Base-by-base conservation (phyloP, 2,797 vertebrate species). In the Anniella stebbinsi region DNA sequence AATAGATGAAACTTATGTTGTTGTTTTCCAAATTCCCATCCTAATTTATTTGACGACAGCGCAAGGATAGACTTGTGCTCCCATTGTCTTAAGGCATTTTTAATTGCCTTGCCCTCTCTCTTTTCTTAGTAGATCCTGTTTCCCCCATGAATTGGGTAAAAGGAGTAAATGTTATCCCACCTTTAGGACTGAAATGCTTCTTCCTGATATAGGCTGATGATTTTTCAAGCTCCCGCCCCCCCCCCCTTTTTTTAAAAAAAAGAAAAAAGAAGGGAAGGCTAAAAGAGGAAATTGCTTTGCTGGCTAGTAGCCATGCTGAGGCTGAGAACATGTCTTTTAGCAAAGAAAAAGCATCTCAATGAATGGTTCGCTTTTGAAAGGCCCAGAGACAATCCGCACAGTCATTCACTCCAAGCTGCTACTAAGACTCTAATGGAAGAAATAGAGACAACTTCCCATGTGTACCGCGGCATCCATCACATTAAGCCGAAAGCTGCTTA, bases 271-370 rank as follows among this genome's bases (percentile, higher is more conserved):
- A 76, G 38, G 72, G 23, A 67, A 84, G 80, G 70, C 60, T 45
- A 45, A 70, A 93, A 95, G 96, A 92, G 95, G 95, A 98, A 98
- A 98, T 97, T 97, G 97, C 96, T 97, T 97, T 96, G 95, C 96
- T 98, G 97, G 97, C 97, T 81, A 92, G 86, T 90, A 91, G 97
- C 98, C 97, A 97, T 93, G 73, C 28, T 10, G 23, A 95, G 94
- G 95, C 95, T 96, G 95, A 97, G 96, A 97, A 95, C 94, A 93
- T 81, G 87, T 94, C 94, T 97, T 95, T 96, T 95, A 89, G 86
- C 63, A 92, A 97, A 96, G 91, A 95, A 94, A 97, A 96, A 94
- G 80, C 77, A 51, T 91, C 87, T 86, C 93, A 92, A 94, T 97
- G 96, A 97, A 97, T 96, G 36, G 91, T 82, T 96, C 93, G 86